phyloP scores from a whole-genome alignment of 2,113 vertebrate species.

The Trogon melanurus region DNA sequence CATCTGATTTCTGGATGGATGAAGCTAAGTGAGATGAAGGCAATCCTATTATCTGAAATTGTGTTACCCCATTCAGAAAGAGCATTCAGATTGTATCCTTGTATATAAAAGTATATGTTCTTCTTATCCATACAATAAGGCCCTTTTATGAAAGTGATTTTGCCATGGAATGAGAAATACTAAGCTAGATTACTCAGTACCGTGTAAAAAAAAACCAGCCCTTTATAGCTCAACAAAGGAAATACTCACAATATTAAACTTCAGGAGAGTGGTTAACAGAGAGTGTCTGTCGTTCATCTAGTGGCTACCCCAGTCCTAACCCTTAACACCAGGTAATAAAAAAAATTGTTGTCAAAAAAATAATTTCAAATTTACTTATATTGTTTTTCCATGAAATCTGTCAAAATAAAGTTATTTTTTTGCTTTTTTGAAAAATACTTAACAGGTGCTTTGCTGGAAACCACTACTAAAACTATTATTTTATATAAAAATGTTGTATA shows the following conservation, averaged over 20 bases:
- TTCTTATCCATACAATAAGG: background rate
- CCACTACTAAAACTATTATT: background rate
- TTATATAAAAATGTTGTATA: background rate
- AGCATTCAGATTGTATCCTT: background rate
- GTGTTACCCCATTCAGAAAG: background rate
- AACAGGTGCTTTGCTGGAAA: background rate
- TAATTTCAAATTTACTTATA: background rate
- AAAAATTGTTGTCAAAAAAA: background rate
- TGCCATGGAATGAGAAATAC: background rate
- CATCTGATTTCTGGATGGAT: slow-evolving; percentile 28
- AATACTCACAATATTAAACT: background rate
- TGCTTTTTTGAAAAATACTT: background rate
- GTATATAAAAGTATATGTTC: background rate
- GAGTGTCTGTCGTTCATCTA: no score
- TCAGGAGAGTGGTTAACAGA: no score
- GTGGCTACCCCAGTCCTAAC: no score
- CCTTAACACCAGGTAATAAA: background rate
- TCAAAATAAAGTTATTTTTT: background rate
- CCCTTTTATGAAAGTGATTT: background rate
- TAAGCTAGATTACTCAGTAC: background rate
- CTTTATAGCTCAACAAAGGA: background rate
- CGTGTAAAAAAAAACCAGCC: background rate
- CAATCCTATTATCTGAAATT: slow-evolving; percentile 26
- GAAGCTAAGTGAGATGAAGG: slow-evolving; percentile 14
- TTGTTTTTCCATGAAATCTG: background rate